phyloP scores from a whole-genome alignment of 1,140 invertebrate genomes.

The Drosophila truncata region DNA sequence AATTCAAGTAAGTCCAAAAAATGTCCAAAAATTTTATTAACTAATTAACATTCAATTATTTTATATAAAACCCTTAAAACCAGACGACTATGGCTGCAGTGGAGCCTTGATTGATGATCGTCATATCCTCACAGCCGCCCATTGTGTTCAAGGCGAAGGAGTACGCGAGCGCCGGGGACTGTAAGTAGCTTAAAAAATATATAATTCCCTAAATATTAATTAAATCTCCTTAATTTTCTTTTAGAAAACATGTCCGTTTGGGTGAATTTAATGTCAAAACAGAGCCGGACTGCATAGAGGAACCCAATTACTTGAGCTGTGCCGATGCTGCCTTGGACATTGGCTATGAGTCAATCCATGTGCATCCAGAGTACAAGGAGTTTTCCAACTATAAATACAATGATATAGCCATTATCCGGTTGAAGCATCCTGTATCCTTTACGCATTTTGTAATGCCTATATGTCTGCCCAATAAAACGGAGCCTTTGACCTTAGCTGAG shows the following conservation, averaged over 20 bases:
- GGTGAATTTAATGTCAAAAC: slow-evolving; percentile 88
- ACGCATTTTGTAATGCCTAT: slow-evolving; percentile 91
- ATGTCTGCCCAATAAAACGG: slow-evolving; percentile 88
- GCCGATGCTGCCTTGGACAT: slow-evolving; percentile 84
- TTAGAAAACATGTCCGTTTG: slow-evolving; percentile 86
- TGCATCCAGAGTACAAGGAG: slow-evolving; percentile 85
- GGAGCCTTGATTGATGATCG: slow-evolving; percentile 87
- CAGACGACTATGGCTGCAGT: slow-evolving; percentile 86
- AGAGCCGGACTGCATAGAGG: slow-evolving; percentile 87
- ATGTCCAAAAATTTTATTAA: no score
- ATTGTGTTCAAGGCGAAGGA: slow-evolving; percentile 90
- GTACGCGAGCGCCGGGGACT: slow-evolving; percentile 71
- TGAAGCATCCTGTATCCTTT: slow-evolving; percentile 91
- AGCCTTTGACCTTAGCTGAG: slow-evolving; percentile 84
- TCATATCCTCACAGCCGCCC: slow-evolving; percentile 92
- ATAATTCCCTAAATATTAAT: neutral
- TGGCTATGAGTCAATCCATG: slow-evolving; percentile 75
- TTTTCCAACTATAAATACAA: slow-evolving; percentile 84
- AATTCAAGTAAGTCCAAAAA: slow-evolving; percentile 73
- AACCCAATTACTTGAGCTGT: slow-evolving; percentile 75
- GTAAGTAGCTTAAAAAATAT: slow-evolving; percentile 48
- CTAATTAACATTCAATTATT: neutral
- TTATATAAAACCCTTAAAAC: no score
- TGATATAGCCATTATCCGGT: slow-evolving; percentile 92
- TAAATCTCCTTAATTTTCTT: neutral